These are phyloP conservation scores for Planiliza haematocheilus DNA, from an alignment of 2,113 vertebrate species.

Conservation along the genomic window DNA sequence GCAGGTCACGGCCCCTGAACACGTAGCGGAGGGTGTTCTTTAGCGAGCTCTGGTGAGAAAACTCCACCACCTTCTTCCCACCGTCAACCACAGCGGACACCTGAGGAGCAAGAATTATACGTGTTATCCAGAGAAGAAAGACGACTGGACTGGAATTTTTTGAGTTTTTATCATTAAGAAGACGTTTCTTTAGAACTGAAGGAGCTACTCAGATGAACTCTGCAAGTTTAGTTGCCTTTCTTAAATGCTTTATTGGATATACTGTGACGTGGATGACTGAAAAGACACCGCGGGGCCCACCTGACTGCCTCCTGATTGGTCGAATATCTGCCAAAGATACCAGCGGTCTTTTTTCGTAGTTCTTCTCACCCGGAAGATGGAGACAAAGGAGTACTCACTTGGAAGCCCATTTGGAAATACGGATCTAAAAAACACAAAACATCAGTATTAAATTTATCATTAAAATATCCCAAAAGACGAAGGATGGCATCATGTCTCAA, in stretches of 20 bases:
- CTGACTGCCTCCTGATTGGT: slow-evolving; percentile 88
- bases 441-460: background rate
- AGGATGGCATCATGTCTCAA: slow-evolving; percentile 29
- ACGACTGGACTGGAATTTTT: too few relatives aligned
- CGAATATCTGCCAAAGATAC: slow-evolving; percentile 94
- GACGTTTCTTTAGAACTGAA: too few relatives aligned
- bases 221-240: too few relatives aligned
- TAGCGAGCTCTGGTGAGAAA: slow-evolving; percentile 83
- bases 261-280: too few relatives aligned
- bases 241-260: too few relatives aligned
- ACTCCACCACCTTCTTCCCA: slow-evolving; percentile 89
- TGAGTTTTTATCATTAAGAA: too few relatives aligned
- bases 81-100: slow-evolving; percentile 92
- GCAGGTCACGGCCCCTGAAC: slow-evolving; percentile 93
- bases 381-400: slow-evolving; percentile 88
- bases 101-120: slow-evolving; percentile 69
- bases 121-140: too few relatives aligned
- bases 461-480: slow-evolving; percentile 13
- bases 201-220: too few relatives aligned
- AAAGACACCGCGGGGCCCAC: slow-evolving; percentile 81
- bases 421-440: slow-evolving; percentile 75
- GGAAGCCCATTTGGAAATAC: slow-evolving; percentile 92
- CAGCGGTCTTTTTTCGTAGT: slow-evolving; percentile 94
- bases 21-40: slow-evolving; percentile 87
- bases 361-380: slow-evolving; percentile 89